Percentiles rank a stretch among this genome's conserved stretches.
Evolutionary conservation across 2,888 invertebrate species (phyloP).

Genomic region (Pristionchus mayeri): DNA sequence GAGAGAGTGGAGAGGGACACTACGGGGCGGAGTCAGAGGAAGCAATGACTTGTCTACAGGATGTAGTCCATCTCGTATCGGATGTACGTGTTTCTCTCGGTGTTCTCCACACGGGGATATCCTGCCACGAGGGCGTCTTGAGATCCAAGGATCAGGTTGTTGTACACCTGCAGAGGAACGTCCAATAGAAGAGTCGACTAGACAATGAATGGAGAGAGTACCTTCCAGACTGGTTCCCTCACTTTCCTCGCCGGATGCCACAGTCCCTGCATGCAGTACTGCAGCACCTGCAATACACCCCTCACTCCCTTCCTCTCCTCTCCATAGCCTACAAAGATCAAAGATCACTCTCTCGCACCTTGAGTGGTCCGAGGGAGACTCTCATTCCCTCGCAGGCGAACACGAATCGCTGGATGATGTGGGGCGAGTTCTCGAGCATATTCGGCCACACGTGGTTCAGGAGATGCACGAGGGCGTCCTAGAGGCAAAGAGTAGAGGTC

Average conservation of each 20-base stretch:
- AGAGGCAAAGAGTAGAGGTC: slow-evolving; percentile 81
- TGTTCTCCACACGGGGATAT: slow-evolving; percentile 95
- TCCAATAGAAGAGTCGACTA: no score
- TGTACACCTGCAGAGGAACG: slow-evolving; percentile 84
- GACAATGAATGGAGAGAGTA: no score
- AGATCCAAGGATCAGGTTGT: slow-evolving; percentile 96
- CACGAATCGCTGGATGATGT: slow-evolving; percentile 99
- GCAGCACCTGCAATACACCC: slow-evolving; percentile 82
- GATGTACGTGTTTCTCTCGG: slow-evolving; percentile 92
- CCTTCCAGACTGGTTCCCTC: slow-evolving; percentile 98
- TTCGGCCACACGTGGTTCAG: slow-evolving; percentile 99
- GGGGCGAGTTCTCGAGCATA: slow-evolving; percentile 98
- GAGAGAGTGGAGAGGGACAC: background rate
- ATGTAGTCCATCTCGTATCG: slow-evolving; percentile 94
- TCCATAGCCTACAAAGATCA: slow-evolving; percentile 45
- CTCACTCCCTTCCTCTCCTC: background rate
- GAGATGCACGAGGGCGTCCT: slow-evolving; percentile 95
- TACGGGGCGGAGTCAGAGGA: slow-evolving; percentile 2
- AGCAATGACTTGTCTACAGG: slow-evolving; percentile 80
- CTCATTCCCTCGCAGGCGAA: slow-evolving; percentile 97
- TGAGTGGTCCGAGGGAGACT: slow-evolving; percentile 95
- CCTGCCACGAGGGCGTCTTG: slow-evolving; percentile 97
- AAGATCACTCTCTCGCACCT: slow-evolving; percentile 77
- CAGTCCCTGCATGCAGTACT: slow-evolving; percentile 95
- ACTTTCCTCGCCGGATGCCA: slow-evolving; percentile 99